Base-by-base conservation (phyloP, 2,797 vertebrate genomes). In the Columba guinea region DNA sequence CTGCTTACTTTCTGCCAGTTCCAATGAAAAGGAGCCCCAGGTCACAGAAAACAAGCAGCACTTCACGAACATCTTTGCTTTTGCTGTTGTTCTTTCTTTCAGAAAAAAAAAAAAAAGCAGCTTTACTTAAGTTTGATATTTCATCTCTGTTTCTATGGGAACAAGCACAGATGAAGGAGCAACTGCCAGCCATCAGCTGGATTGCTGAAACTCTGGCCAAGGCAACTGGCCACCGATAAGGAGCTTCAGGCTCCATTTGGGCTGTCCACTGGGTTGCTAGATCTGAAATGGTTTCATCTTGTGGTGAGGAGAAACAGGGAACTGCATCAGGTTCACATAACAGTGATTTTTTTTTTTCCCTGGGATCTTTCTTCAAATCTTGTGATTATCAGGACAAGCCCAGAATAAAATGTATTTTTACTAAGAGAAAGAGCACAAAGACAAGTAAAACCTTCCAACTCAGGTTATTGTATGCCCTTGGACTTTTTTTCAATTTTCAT, bases 71-170 rank as follows among this genome's bases (percentile, higher is more conserved):
- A 13, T 60, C 64, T 81, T 93, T 74, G 52, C 27, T 69, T 81
- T 93, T 74, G 52, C 30, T 69, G 34, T n/a, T 89, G 41, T 49
- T 90, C 7, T 67, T 74, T 74, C 71, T 77, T 63, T 67, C 35
- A 63, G 52, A 4, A 2, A 3, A 3, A 62, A 2, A 2, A 60
- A 67, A 21, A 44, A 80, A 39, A 39, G 5, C 69, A 39, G 39
- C 39, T 88, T 73, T 88, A 84, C 65, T 48, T 68, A 64, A 84
- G 63, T 90, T 95, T 85, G 52, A 77, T 92, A 16, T 74, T 90
- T 95, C 24, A 1, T 81, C 35, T 26, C 60, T 48, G 93, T 95
- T 95, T 92, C 91, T 89, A 84, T 93, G 87, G 94, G 53, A 95
- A 94, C 84, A 91, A 62, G 68, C 89, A 21, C 4, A 85, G 87